phyloP scores from a whole-genome alignment of 2,888 invertebrate species.

The Nematopogon swammerdamellus region DNA sequence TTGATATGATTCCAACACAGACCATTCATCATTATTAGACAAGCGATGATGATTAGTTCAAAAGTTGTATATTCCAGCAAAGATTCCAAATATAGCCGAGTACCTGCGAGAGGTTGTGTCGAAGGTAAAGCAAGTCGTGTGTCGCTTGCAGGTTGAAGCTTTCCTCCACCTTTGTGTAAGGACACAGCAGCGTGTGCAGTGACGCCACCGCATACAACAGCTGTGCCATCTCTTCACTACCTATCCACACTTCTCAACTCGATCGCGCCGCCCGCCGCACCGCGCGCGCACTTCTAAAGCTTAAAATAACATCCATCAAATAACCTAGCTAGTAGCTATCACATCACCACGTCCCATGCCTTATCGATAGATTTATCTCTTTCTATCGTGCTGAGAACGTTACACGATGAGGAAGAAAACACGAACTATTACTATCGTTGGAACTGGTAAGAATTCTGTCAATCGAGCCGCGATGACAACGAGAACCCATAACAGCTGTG shows the following conservation, averaged over 20 bases:
- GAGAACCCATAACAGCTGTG: too few species aligned
- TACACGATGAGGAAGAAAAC: too few species aligned
- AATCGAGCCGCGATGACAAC: too few species aligned
- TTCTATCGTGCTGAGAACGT: too few species aligned
- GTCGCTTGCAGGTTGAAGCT: slow-evolving; percentile 98
- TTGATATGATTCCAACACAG: too few species aligned
- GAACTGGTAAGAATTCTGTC: too few species aligned
- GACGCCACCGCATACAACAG: slow-evolving; percentile 71
- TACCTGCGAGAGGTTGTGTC: slow-evolving; percentile 73
- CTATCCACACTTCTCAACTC: not conserved
- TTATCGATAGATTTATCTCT: too few species aligned
- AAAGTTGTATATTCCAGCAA: slow-evolving; percentile 1
- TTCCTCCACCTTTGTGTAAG: slow-evolving; percentile 99
- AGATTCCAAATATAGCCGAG: slow-evolving; percentile 41
- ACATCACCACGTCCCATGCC: too few species aligned
- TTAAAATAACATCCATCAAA: not conserved
- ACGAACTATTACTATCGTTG: too few species aligned
- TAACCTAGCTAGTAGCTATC: too few species aligned
- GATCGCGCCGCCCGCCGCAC: too few species aligned
- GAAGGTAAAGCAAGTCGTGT: slow-evolving; percentile 93
- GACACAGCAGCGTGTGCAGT: slow-evolving; percentile 81
- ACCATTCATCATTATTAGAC: too few species aligned
- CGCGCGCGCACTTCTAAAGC: not conserved
- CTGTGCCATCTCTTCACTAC: slow-evolving; percentile 60
- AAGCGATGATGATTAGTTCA: not conserved